Evolutionary conservation across 1,140 invertebrate species (phyloP).

Genomic region (Drosophila ohnishii): DNA sequence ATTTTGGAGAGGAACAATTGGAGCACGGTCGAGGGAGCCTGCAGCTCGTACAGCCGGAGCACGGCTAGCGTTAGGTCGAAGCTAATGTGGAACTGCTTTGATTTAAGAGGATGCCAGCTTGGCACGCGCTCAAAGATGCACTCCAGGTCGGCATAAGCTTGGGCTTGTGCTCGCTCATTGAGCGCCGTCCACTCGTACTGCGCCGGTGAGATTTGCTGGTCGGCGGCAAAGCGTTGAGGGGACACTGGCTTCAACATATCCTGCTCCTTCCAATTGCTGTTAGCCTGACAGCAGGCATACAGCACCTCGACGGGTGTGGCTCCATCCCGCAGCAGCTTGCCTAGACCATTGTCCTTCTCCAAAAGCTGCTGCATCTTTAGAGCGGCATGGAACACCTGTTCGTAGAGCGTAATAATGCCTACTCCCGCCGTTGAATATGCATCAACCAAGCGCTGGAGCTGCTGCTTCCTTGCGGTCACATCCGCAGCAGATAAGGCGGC

Average conservation of each 20-base stretch:
- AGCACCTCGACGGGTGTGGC: conserved; percentile 73
- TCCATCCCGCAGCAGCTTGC: conserved; percentile 30
- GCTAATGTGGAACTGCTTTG: conserved; percentile 80
- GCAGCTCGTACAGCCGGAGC: conserved; percentile 62
- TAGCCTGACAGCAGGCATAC: conserved; percentile 69
- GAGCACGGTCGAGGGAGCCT: conserved; percentile 70
- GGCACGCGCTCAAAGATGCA: conserved; percentile 79
- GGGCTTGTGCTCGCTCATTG: conserved; percentile 74
- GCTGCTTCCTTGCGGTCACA: conserved; percentile 45
- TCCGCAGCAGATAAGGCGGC: conserved; percentile 69
- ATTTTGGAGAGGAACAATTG: conserved; percentile 78
- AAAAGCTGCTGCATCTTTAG: conserved; percentile 62
- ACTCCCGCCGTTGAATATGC: conserved; percentile 65
- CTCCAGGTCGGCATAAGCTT: conserved; percentile 78
- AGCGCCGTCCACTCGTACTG: conserved; percentile 82
- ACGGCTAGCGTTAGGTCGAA: conserved; percentile 75
- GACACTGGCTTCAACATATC: conserved; percentile 57
- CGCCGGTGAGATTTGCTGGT: conserved; percentile 70
- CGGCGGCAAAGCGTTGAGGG: conserved; percentile 69
- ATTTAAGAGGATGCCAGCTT: conserved; percentile 73
- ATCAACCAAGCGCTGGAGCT: conserved; percentile 62
- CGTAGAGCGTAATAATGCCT: conserved; percentile 63
- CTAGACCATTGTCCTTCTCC: conserved; percentile 53
- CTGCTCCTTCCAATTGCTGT: conserved; percentile 80
- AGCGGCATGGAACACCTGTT: conserved; percentile 66